These are phyloP conservation scores for Macrotis lagotis DNA, from an alignment of 2,113 vertebrate species.

Conservation along the genomic window DNA sequence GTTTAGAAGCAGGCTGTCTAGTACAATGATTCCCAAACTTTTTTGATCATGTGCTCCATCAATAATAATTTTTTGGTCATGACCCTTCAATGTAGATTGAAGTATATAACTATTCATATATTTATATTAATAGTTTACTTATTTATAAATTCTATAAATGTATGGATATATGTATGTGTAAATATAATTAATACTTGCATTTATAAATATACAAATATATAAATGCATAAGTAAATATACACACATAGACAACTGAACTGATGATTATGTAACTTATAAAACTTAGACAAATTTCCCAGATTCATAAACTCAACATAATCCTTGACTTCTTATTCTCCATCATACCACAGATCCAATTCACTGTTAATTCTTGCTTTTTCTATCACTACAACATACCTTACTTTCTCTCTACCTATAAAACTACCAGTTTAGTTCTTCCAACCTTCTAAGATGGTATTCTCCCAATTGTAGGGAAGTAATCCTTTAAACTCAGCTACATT, in stretches of 20 bases:
- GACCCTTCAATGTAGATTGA: no score
- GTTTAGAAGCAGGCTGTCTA: conserved; percentile 75
- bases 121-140: no score
- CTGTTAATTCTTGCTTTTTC: neutral
- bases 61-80: no score
- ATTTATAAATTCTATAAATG: no score
- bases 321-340: neutral
- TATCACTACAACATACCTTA: neutral
- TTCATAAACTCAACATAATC: neutral
- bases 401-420: neutral
- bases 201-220: no score
- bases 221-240: neutral
- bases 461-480: neutral
- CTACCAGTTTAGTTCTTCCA: neutral
- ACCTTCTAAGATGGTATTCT: neutral
- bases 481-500: neutral
- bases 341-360: neutral
- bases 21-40: neutral
- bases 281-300: neutral
- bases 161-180: no score
- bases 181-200: no score
- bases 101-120: no score
- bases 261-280: neutral
- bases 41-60: no score
- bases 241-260: neutral